Evolutionary conservation across 64 coral and sea anemone genomes (phyloP).

Genomic region (Montipora cactus): DNA sequence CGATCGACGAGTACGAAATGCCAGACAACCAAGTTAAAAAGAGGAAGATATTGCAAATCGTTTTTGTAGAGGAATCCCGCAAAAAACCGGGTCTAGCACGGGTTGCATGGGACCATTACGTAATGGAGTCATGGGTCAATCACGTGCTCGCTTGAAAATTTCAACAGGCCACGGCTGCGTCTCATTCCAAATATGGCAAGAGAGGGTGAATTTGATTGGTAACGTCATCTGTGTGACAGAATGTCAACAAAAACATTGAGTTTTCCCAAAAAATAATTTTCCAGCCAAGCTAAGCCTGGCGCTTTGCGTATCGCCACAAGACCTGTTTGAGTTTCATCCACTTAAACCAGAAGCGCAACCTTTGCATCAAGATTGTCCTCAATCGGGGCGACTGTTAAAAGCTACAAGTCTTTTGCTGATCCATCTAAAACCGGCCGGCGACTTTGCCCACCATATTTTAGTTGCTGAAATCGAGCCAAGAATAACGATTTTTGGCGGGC

Average conservation of each 20-base stretch:
- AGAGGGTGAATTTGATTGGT: conserved; percentile 83
- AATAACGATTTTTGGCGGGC: conserved; percentile 79
- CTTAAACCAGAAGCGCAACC: not conserved
- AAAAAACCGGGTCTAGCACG: not conserved
- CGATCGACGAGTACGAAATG: no score
- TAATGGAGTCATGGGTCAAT: conserved; percentile 29
- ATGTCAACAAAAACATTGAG: conserved; percentile 98
- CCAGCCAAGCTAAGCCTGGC: conserved; percentile 43
- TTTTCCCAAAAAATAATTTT: conserved; percentile 87
- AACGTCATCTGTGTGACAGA: conserved; percentile 85
- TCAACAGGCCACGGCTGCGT: not conserved
- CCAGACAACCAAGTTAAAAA: no score
- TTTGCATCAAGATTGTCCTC: not conserved
- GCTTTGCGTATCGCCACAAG: not conserved
- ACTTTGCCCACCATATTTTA: not conserved
- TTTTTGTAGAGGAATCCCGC: no score
- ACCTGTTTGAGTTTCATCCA: not conserved
- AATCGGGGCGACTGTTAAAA: not conserved
- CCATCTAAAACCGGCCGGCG: not conserved
- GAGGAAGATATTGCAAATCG: no score
- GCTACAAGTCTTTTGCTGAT: not conserved
- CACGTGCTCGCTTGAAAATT: conserved; percentile 55
- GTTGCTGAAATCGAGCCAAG: not conserved
- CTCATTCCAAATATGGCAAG: conserved; percentile 80
- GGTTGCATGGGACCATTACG: not conserved